These are phyloP conservation scores for Limnodromus scolopaceus DNA, from an alignment of 2,797 vertebrate species.

Conservation along the genomic window DNA sequence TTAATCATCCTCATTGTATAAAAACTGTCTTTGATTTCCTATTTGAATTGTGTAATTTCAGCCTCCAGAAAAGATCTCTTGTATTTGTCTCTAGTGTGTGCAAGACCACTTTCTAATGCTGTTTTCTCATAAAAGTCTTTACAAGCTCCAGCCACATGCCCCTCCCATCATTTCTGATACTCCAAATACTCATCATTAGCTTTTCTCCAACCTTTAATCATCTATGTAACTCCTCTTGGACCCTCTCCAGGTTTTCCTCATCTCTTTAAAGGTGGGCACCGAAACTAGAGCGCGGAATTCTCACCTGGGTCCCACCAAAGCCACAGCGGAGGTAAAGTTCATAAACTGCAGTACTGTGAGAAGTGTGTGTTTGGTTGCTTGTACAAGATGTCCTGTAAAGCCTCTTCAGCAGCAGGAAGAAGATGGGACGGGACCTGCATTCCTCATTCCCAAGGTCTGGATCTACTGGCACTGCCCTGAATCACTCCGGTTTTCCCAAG, in stretches of 20 bases:
- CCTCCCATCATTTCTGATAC: neutral
- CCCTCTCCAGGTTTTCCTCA: neutral
- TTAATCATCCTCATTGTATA: neutral
- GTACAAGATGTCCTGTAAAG: neutral
- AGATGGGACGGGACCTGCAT: neutral
- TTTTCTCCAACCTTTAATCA: neutral
- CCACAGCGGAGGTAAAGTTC: neutral
- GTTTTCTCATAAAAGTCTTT: neutral
- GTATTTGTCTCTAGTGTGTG: neutral
- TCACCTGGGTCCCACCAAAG: neutral
- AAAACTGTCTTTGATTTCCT: conserved; percentile 1
- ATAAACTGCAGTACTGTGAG: neutral
- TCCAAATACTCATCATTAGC: neutral
- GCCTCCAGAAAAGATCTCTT: neutral
- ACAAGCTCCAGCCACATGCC: neutral
- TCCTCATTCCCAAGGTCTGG: neutral
- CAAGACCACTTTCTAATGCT: neutral
- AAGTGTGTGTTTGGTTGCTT: neutral
- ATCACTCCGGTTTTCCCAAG: neutral
- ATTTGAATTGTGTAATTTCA: neutral
- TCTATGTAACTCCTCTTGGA: neutral
- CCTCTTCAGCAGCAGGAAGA: neutral
- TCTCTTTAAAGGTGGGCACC: neutral
- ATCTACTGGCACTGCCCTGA: neutral
- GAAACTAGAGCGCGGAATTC: neutral